A percentile compares a stretch with the other conserved stretches of the same genome.
phyloP scores from a whole-genome alignment of 2,888 invertebrate genomes.

The Polia nebulosa region DNA sequence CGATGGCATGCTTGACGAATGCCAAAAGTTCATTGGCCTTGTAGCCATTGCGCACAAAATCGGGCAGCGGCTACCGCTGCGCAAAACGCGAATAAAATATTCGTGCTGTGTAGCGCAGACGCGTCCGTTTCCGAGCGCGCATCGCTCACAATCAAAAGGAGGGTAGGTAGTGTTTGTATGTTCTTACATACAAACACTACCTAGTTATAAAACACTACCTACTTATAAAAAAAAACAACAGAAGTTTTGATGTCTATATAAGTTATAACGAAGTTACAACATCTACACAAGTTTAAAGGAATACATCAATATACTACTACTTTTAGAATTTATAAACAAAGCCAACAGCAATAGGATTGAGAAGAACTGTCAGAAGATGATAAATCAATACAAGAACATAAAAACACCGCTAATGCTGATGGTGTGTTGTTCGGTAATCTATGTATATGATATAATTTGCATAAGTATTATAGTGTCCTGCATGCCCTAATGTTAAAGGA shows the following conservation, averaged over 20 bases:
- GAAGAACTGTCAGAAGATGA: not conserved
- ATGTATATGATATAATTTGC: not conserved
- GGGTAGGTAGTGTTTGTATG: too few relatives aligned
- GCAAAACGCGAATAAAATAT: too few relatives aligned
- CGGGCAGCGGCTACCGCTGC: too few relatives aligned
- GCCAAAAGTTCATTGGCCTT: too few relatives aligned
- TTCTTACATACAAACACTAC: too few relatives aligned
- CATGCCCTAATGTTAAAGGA: not conserved
- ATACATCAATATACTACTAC: not conserved
- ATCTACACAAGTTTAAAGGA: not conserved
- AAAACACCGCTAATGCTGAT: not conserved
- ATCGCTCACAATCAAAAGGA: too few relatives aligned
- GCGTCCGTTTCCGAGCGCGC: too few relatives aligned
- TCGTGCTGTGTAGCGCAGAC: too few relatives aligned
- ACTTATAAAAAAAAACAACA: conserved; percentile 6
- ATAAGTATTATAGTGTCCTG: too few relatives aligned
- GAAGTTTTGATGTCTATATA: not conserved
- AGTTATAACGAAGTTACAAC: conserved; percentile 20
- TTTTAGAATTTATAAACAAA: conserved; percentile 12
- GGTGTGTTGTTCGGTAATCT: not conserved
- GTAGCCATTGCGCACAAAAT: too few relatives aligned
- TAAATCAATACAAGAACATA: not conserved
- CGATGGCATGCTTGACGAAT: too few relatives aligned
- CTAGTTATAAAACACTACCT: too few relatives aligned
- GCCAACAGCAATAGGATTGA: not conserved